Evolutionary conservation across 92 coral and sea anemone species (phyloP), one percentile per base, ranked within the genome.

Genomic region (Phenganax subtilis): DNA sequence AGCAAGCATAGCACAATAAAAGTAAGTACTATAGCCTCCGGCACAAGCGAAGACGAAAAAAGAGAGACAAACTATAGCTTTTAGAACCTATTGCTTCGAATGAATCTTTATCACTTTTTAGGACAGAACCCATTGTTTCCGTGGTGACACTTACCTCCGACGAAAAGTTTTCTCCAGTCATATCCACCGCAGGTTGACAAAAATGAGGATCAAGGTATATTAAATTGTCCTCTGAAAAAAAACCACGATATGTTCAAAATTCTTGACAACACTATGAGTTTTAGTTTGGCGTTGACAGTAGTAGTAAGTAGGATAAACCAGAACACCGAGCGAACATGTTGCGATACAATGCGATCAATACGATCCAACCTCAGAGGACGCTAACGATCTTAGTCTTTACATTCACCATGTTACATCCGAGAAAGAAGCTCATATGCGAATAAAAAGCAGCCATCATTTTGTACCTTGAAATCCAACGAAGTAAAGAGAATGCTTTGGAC

Each of bases 391-490:
- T 37, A 37, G 47, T 37, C 47, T 37, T 37, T 37, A 37, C 47
- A 37, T 64, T 10, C 3, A 64, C 17, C 65, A 15, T 5, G 1
- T 9, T 11, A 37, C 15, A 52, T 70, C 16, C n/a, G 6, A 25
- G 47, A 47, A 54, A 15, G 27, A 75, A 9, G 73, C 14, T 25
- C 51, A 25, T 7, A 28, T 44, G 47, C 10, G 30, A 16, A 56
- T 51, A n/a, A 37, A 31, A 14, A 53, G 65, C 6, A 12, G 58
- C 29, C 2, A 12, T 82, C 14, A 12, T 12, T 37, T 3, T 67
- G 25, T 86, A 94, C 98, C 98, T 89, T 94, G 98, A 72, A 92
- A 90, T 58, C 99, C 99, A 52, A 96, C 99, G 83, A 96, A 96
- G 84, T 96, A 96, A 30, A 96, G 90, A 69, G 99, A 96, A 75